Evolutionary conservation across 1,140 invertebrate genomes (phyloP).

Genomic region (Drosophila repleta): DNA sequence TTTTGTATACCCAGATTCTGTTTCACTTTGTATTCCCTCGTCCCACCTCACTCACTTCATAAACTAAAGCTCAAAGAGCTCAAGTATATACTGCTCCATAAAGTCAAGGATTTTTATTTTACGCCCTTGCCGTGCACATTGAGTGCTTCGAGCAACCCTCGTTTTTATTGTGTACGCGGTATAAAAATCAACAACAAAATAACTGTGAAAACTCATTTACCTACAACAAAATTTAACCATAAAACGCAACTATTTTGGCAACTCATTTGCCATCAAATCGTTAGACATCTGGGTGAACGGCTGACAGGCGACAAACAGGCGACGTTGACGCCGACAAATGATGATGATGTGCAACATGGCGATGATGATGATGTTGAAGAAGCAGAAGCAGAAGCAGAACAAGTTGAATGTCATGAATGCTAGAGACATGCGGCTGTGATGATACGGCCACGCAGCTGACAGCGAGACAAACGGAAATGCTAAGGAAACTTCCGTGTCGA

Average conservation of each 20-base stretch:
- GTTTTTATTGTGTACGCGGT: not conserved
- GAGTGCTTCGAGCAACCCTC: not conserved
- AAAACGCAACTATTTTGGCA: constrained; percentile 79
- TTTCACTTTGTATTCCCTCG: too few relatives aligned
- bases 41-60: too few relatives aligned
- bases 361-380: constrained; percentile 6
- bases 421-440: constrained; percentile 14
- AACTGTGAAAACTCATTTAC: constrained; percentile 71
- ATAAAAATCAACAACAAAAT: constrained; percentile 24
- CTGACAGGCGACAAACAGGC: constrained; percentile 65
- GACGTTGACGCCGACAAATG: constrained; percentile 33
- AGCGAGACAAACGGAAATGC: constrained; percentile 70
- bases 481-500: constrained; percentile 68
- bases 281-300: constrained; percentile 39
- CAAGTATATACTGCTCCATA: too few relatives aligned
- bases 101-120: too few relatives aligned
- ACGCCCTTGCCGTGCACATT: not conserved
- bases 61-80: too few relatives aligned
- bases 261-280: constrained; percentile 63
- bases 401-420: constrained; percentile 22
- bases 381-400: constrained; percentile 5
- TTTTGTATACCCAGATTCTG: too few relatives aligned
- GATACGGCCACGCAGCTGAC: constrained; percentile 52
- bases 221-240: constrained; percentile 70
- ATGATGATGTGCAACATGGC: not conserved